phyloP scores from a whole-genome alignment of 2,797 vertebrate species.

The Muscicapa comitata region DNA sequence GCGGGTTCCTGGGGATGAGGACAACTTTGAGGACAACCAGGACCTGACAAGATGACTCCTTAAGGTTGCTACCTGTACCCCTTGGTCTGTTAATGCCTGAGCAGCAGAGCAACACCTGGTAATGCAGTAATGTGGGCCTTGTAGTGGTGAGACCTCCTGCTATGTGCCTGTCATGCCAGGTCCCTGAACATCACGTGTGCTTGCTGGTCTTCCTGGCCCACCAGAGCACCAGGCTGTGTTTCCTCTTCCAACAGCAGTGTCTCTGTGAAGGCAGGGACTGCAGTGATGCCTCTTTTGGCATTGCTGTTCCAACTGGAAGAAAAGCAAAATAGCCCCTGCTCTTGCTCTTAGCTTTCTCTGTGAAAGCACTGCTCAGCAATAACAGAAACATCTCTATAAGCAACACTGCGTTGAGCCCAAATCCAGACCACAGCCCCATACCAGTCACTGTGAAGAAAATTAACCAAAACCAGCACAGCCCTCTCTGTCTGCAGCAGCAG shows the following conservation, averaged over 20 bases:
- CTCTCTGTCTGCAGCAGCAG: constrained; percentile 33
- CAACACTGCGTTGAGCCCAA: not conserved
- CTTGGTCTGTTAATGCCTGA: not conserved
- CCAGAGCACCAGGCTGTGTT: not conserved
- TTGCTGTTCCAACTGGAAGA: not conserved
- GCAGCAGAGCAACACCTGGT: not conserved
- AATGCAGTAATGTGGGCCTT: not conserved
- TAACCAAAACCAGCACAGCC: not conserved
- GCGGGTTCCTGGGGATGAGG: not conserved
- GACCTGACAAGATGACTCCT: not conserved
- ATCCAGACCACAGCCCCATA: not conserved
- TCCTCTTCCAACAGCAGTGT: not conserved
- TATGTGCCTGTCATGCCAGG: not conserved
- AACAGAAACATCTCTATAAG: not conserved
- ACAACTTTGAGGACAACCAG: not conserved
- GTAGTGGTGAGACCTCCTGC: not conserved
- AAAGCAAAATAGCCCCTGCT: not conserved
- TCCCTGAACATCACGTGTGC: rapidly evolving
- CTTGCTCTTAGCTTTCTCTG: not conserved
- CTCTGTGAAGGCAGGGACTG: not conserved
- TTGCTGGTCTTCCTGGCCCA: not conserved
- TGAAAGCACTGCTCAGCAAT: not conserved
- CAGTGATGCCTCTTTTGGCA: not conserved
- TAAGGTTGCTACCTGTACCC: not conserved
- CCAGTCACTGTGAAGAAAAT: not conserved